Conservation (phyloP, 1,140 invertebrate genomes). For the Tetramorium parvispinum region DNA sequence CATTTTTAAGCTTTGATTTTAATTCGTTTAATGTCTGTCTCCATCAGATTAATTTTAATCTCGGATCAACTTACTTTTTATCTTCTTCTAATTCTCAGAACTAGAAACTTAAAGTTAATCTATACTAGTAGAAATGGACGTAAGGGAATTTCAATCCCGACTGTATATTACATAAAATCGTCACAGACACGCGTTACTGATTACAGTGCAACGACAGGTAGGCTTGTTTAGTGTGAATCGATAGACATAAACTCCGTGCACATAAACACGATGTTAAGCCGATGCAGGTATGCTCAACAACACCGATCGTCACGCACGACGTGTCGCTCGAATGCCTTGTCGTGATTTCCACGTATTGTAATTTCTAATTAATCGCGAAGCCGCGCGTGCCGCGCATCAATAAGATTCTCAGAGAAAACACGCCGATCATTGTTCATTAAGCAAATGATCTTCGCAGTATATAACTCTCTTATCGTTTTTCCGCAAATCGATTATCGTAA, state of each 20-base stretch:
- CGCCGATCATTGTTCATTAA: constrained; percentile 70
- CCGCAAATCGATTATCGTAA: constrained; percentile 65
- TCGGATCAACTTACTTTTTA: background rate
- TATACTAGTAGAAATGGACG: background rate
- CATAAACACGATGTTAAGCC: background rate
- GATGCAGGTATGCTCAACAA: background rate
- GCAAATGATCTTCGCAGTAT: constrained; percentile 57
- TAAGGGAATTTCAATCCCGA: background rate
- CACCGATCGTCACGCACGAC: constrained; percentile 17
- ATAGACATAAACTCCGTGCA: background rate
- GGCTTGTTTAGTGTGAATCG: background rate
- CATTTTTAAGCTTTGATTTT: background rate
- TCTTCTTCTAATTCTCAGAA: background rate
- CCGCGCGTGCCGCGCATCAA: constrained; percentile 66
- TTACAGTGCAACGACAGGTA: background rate
- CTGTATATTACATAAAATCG: background rate
- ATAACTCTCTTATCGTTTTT: constrained; percentile 63
- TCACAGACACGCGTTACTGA: background rate
- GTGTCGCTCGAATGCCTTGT: constrained; percentile 1
- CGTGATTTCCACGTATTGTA: constrained; percentile 60
- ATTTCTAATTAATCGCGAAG: constrained; percentile 63
- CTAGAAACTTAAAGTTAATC: background rate
- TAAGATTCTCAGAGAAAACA: constrained; percentile 62
- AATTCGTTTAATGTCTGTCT: background rate
- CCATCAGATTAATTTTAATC: no score